Percentiles rank a stretch among this genome's conserved stretches.
These are phyloP conservation scores for Drosophila repletoides DNA, from an alignment of 1,140 invertebrate species.

Conservation along the genomic window DNA sequence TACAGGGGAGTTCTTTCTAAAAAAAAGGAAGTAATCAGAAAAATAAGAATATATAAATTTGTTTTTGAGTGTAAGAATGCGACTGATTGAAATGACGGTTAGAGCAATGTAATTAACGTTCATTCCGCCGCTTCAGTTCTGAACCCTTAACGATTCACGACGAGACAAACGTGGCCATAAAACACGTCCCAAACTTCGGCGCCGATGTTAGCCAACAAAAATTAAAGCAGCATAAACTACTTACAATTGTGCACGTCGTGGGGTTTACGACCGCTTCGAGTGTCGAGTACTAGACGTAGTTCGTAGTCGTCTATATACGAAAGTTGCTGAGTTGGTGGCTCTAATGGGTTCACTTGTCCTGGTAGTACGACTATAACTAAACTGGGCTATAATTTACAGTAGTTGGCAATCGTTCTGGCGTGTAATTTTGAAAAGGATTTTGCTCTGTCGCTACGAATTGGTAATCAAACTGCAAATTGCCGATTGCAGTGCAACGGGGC, in stretches of 20 bases:
- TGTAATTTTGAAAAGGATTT: slow-evolving; percentile 30
- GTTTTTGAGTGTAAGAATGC: slow-evolving; percentile 12
- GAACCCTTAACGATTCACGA: slow-evolving; percentile 13
- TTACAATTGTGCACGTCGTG: slow-evolving; percentile 65
- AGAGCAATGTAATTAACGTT: slow-evolving; percentile 66
- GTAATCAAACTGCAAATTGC: slow-evolving; percentile 40
- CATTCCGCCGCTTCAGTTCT: slow-evolving; percentile 17
- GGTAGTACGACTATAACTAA: slow-evolving; percentile 7
- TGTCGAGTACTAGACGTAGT: too few species aligned
- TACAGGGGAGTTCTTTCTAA: too few species aligned
- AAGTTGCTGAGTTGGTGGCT: background rate
- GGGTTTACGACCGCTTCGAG: slow-evolving; percentile 46
- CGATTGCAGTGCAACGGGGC: slow-evolving; percentile 43
- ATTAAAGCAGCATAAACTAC: slow-evolving; percentile 55
- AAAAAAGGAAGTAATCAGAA: too few species aligned
- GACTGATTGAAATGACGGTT: slow-evolving; percentile 39
- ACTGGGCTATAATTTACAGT: slow-evolving; percentile 30
- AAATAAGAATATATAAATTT: too few species aligned
- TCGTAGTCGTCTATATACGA: background rate
- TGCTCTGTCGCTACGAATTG: slow-evolving; percentile 23
- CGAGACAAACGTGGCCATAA: slow-evolving; percentile 33
- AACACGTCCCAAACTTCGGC: slow-evolving; percentile 22
- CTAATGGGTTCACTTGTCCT: slow-evolving; percentile 33
- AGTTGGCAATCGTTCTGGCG: slow-evolving; percentile 25
- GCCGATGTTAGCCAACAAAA: slow-evolving; percentile 54